phyloP scores from a whole-genome alignment of 1,140 invertebrate species.

The Phortica variegata region DNA sequence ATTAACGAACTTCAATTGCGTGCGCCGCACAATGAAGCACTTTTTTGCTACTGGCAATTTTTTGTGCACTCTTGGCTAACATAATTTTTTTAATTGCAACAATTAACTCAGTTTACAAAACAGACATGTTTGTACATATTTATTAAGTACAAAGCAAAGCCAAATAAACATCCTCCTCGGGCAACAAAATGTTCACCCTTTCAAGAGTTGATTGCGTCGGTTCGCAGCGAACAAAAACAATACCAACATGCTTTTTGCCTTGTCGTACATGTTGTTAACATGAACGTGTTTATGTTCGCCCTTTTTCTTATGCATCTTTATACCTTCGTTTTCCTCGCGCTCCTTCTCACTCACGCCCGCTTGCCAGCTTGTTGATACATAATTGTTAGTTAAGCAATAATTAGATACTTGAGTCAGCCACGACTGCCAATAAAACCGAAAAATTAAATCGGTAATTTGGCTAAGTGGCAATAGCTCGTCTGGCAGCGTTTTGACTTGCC shows the following conservation, averaged over 20 bases:
- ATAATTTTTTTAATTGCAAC: slow-evolving; percentile 40
- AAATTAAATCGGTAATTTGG: slow-evolving; percentile 1
- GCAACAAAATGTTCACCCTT: slow-evolving; percentile 29
- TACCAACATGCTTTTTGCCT: slow-evolving; percentile 13
- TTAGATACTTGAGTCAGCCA: slow-evolving; percentile 21
- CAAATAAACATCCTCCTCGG: slow-evolving; percentile 12
- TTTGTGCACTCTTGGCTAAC: no score
- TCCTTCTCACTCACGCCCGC: no score
- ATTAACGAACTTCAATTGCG: no score
- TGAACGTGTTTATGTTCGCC: slow-evolving; percentile 5
- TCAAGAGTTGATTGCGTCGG: no score
- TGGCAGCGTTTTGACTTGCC: neutral
- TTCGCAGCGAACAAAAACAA: no score
- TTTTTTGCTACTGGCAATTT: neutral
- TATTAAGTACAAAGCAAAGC: slow-evolving; percentile 25
- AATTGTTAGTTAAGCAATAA: slow-evolving; percentile 52
- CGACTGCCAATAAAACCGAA: neutral
- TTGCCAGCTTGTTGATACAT: slow-evolving; percentile 16
- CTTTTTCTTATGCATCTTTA: no score
- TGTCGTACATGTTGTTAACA: slow-evolving; percentile 51
- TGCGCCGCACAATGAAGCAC: no score
- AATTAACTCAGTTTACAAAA: slow-evolving; percentile 52
- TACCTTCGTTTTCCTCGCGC: no score
- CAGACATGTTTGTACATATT: slow-evolving; percentile 45
- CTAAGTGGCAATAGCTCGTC: no score